phyloP scores from a whole-genome alignment of 2,797 vertebrate species.

The Eulemur mongoz region DNA sequence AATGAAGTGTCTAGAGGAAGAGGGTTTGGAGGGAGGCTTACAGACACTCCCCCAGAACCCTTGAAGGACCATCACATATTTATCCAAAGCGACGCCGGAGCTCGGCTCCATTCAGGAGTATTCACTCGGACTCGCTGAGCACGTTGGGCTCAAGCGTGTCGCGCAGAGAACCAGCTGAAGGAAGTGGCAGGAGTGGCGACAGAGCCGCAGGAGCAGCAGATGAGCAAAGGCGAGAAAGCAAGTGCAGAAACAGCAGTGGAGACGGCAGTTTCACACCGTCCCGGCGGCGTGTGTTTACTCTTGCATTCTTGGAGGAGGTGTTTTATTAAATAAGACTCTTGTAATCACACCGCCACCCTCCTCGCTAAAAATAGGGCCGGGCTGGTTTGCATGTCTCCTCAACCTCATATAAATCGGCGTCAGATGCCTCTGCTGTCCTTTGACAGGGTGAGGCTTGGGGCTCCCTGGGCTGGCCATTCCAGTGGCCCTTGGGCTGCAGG shows the following conservation, averaged over 20 bases:
- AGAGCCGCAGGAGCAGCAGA: slow-evolving; percentile 46
- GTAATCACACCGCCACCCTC: not conserved
- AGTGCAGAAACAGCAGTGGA: not conserved
- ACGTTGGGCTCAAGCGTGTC: slow-evolving; percentile 12
- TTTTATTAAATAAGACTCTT: not conserved
- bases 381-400: not conserved
- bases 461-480: not conserved
- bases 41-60: not conserved
- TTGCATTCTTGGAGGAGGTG: not conserved
- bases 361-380: slow-evolving; percentile 16
- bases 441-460: not conserved
- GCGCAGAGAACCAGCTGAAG: slow-evolving; percentile 51
- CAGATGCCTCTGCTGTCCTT: not conserved
- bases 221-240: not conserved
- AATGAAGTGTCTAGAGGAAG: not conserved
- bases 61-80: not conserved
- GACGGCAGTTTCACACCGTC: not conserved
- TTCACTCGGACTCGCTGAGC: not conserved
- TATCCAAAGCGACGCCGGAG: not conserved
- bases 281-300: not conserved
- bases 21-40: not conserved
- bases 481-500: too few relatives aligned
- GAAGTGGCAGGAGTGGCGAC: slow-evolving; percentile 16
- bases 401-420: not conserved
- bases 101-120: slow-evolving; percentile 13